A percentile compares a stretch with the other conserved stretches of the same genome.
These are phyloP conservation scores for Octomys mimax DNA, from an alignment of 2,797 vertebrate genomes.

Conservation along the genomic window DNA sequence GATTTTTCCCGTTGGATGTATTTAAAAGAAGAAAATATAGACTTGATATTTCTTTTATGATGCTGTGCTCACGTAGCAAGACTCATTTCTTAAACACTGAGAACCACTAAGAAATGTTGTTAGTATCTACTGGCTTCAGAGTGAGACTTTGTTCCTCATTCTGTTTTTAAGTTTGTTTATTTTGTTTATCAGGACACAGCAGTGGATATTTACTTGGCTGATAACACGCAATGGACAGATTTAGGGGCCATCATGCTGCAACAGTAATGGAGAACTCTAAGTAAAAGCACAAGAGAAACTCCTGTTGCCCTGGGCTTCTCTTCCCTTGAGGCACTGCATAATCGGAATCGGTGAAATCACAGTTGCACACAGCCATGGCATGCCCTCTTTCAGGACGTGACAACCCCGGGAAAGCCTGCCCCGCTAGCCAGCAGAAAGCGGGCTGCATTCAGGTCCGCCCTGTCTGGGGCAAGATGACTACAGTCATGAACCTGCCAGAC, in stretches of 20 bases:
- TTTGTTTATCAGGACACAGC: background rate
- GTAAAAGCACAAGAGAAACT: background rate
- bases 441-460: background rate
- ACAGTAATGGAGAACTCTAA: background rate
- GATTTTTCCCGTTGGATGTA: background rate
- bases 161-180: background rate
- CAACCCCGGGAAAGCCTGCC: background rate
- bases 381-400: background rate
- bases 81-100: background rate
- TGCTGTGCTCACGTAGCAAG: background rate
- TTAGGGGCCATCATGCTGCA: background rate
- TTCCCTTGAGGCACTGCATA: background rate
- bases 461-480: too few relatives aligned
- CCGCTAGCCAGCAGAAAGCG: background rate
- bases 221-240: background rate
- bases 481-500: background rate
- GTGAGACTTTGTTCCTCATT: background rate
- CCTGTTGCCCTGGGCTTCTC: background rate
- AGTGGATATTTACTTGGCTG: slow-evolving; percentile 9
- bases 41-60: background rate
- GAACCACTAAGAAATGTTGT: background rate
- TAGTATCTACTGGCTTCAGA: background rate
- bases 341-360: background rate
- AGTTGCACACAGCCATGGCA: background rate
- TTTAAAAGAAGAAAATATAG: background rate